Conservation (phyloP, 2,113 vertebrate species). For the Prionailurus bengalensis region DNA sequence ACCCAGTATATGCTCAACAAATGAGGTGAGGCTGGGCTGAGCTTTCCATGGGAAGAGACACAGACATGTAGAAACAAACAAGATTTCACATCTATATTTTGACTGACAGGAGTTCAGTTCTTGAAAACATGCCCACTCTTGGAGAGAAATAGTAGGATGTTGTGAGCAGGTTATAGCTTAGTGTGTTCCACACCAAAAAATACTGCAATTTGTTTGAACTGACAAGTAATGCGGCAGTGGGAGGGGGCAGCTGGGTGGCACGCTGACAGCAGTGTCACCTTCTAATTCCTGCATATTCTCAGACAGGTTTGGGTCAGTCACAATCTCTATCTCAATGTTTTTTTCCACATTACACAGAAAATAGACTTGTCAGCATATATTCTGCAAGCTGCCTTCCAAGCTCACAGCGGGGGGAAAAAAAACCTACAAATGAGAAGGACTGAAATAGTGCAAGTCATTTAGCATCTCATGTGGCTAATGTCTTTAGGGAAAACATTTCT, state of each 20-base stretch:
- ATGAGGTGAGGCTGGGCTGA: not conserved
- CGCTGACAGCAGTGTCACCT: not conserved
- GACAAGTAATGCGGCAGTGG: not conserved
- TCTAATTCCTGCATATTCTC: not conserved
- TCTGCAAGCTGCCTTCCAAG: constrained; percentile 57
- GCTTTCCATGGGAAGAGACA: not conserved
- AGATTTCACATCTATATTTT: not conserved
- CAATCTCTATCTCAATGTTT: not conserved
- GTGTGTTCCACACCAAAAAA: not conserved
- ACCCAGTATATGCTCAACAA: not conserved
- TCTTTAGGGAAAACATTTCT: constrained; percentile 76
- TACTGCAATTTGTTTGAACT: not conserved
- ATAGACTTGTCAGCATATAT: constrained; percentile 45
- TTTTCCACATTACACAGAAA: constrained; percentile 31
- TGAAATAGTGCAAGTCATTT: constrained; percentile 64
- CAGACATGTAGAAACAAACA: not conserved
- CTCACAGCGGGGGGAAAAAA: constrained; percentile 51
- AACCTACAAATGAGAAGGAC: constrained; percentile 67
- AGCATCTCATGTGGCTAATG: constrained; percentile 66
- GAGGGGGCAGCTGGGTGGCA: not conserved
- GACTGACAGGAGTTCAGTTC: not conserved
- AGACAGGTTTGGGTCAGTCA: not conserved
- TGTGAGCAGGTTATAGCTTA: not conserved
- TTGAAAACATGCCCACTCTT: not conserved
- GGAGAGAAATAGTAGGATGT: not conserved